Conservation (phyloP, 2,113 vertebrate genomes). For the Castor canadensis region DNA sequence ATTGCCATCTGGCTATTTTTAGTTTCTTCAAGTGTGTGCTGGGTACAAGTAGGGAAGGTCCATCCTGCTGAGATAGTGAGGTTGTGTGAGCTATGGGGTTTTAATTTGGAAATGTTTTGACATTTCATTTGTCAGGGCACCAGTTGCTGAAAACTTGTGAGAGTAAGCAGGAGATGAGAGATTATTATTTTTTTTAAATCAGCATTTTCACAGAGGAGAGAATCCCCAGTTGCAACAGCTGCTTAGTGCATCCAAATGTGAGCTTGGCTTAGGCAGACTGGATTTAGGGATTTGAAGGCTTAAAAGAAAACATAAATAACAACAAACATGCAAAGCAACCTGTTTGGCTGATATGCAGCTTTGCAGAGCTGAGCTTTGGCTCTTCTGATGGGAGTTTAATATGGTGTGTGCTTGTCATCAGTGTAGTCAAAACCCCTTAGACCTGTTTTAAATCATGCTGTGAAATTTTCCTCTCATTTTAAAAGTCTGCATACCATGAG, state of each 20-base stretch:
- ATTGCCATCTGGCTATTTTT: slow-evolving; percentile 81
- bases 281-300: slow-evolving; percentile 62
- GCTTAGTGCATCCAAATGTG: slow-evolving; percentile 56
- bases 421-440: background rate
- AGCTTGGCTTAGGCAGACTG: slow-evolving; percentile 53
- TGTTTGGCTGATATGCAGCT: slow-evolving; percentile 12
- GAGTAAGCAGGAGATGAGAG: slow-evolving; percentile 60
- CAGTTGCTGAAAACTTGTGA: slow-evolving; percentile 66
- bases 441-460: background rate
- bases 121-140: slow-evolving; percentile 76
- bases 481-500: background rate
- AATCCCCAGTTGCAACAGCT: slow-evolving; percentile 60
- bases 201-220: slow-evolving; percentile 63
- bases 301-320: slow-evolving; percentile 65
- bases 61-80: slow-evolving; percentile 66
- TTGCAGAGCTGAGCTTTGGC: background rate
- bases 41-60: slow-evolving; percentile 47
- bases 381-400: background rate
- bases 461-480: background rate
- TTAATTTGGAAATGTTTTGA: slow-evolving; percentile 80
- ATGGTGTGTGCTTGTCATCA: background rate
- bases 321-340: slow-evolving; percentile 59
- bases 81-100: slow-evolving; percentile 46
- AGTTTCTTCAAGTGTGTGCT: slow-evolving; percentile 61
- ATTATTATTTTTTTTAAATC: slow-evolving; percentile 63